Base-by-base conservation (phyloP, 2,797 vertebrate genomes). In the Tauraco hartlaubi region DNA sequence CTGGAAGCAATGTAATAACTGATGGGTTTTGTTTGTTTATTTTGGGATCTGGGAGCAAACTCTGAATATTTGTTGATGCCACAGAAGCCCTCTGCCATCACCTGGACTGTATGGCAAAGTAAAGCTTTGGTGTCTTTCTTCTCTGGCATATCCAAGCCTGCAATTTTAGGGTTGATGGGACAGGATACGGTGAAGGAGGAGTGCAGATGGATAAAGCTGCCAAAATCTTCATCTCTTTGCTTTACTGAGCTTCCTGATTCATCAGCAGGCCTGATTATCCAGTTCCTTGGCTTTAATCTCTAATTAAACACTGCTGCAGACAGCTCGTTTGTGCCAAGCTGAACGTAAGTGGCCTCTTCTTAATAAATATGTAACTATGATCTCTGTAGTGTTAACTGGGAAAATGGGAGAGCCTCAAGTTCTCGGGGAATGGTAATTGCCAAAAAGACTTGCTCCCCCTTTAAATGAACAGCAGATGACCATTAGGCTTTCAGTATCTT, bases 261-360 rank as follows among this genome's bases (percentile, higher is more conserved):
- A 98, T 98, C 98, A 98, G 88, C 96, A 92, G 91, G 62, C 78
- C 94, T 97, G 93, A 96, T 98, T 98, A 98, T 97, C 97, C 97
- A 98, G 93, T 96, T 97, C 94, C 92, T 96, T 85, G 66, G 52
- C 96, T 97, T 95, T 98, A 98, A 97, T 98, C 97, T 97, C 96
- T 98, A 98, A 98, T 98, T 98, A 98, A 98, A 98, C 96, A 98
- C 76, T 63, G 71, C 92, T 49, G 54, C 96, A 97, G 97, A 96
- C 93, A 84, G 75, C n/a, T 4, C 97, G 94, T 97, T 98, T 97
- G 84, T 74, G 86, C 95, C 96, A 96, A 95, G 95, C 96, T 76
- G 94, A 96, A 96, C 94, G 80, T 88, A 96, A 97, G 97, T 96
- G 94, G 96, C 90, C 95, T 97, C 95, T 93, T 96, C 97, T 97